phyloP scores from a whole-genome alignment of 1,140 invertebrate species.

The Pseudomyrmex flavicornis region DNA sequence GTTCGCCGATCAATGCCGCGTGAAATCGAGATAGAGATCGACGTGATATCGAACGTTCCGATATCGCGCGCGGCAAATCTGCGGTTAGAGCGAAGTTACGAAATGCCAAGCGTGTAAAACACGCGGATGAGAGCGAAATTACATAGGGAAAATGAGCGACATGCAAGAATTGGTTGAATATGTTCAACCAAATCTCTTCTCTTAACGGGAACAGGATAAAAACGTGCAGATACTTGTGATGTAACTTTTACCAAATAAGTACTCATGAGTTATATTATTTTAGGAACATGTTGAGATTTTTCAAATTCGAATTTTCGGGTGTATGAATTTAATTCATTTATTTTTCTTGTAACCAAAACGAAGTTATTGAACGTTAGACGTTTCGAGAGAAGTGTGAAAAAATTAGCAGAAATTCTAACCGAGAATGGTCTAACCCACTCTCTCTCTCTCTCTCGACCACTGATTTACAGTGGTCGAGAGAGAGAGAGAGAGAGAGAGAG shows the following conservation, averaged over 20 bases:
- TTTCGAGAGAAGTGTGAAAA: not conserved
- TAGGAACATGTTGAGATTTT: no score
- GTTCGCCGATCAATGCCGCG: slow-evolving; percentile 46
- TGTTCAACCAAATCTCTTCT: not conserved
- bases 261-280: not conserved
- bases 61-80: slow-evolving; percentile 11
- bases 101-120: slow-evolving; percentile 72
- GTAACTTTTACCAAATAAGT: not conserved
- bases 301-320: no score
- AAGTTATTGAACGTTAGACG: no score
- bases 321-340: no score
- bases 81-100: slow-evolving; percentile 42
- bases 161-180: slow-evolving; percentile 24
- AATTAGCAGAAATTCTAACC: slow-evolving; percentile 35
- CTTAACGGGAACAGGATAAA: not conserved
- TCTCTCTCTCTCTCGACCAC: no score
- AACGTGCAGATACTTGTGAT: not conserved
- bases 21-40: slow-evolving; percentile 50
- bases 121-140: slow-evolving; percentile 76
- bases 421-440: slow-evolving; percentile 6
- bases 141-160: slow-evolving; percentile 5
- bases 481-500: slow-evolving; percentile 21
- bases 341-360: no score
- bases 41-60: slow-evolving; percentile 17
- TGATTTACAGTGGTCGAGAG: slow-evolving; percentile 38